Percentiles rank a stretch among this genome's conserved stretches.
Conservation (phyloP, 2,113 vertebrate species). For the Polyodon spathula region DNA sequence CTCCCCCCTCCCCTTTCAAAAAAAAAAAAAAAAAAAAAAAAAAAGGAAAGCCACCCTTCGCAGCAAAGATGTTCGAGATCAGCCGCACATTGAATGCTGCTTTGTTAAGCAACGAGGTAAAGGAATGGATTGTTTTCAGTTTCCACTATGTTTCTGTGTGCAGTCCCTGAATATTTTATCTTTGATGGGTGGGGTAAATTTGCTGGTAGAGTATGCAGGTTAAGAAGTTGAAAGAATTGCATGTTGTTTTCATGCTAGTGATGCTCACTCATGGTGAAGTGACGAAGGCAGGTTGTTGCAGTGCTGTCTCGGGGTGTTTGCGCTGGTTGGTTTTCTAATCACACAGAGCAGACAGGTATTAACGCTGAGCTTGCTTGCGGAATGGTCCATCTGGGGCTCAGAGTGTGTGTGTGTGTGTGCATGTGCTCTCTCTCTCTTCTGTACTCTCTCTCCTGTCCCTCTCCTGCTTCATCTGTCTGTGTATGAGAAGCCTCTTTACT, state of each 20-base stretch:
- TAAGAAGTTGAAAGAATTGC: conserved; percentile 21
- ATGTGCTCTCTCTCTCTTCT: conserved; percentile 39
- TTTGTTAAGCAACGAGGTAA: conserved; percentile 99
- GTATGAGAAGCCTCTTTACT: conserved; percentile 54
- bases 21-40: conserved; percentile 35
- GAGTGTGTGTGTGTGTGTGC: conserved; percentile 56
- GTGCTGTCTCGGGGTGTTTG: conserved; percentile 21
- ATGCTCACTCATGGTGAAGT: conserved; percentile 32
- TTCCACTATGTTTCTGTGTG: conserved; percentile 32
- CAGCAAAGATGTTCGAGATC: conserved; percentile 98
- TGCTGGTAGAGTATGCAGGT: conserved; percentile 24
- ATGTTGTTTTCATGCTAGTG: conserved; percentile 35
- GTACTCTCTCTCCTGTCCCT: conserved; percentile 5
- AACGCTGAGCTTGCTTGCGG: conserved; percentile 85
- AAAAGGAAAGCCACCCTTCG: conserved; percentile 24
- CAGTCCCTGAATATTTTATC: conserved; percentile 18
- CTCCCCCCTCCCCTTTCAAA: conserved; percentile 41
- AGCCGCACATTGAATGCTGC: conserved; percentile 98
- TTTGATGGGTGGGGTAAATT: conserved; percentile 33
- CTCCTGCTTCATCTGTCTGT: conserved; percentile 29
- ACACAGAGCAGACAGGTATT: conserved; percentile 80
- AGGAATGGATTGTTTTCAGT: conserved; percentile 43
- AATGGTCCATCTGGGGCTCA: conserved; percentile 85
- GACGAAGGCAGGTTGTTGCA: conserved; percentile 29
- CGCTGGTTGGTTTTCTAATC: conserved; percentile 33